phyloP scores from a whole-genome alignment of 2,797 vertebrate species.

The Halcyon chelicuti region DNA sequence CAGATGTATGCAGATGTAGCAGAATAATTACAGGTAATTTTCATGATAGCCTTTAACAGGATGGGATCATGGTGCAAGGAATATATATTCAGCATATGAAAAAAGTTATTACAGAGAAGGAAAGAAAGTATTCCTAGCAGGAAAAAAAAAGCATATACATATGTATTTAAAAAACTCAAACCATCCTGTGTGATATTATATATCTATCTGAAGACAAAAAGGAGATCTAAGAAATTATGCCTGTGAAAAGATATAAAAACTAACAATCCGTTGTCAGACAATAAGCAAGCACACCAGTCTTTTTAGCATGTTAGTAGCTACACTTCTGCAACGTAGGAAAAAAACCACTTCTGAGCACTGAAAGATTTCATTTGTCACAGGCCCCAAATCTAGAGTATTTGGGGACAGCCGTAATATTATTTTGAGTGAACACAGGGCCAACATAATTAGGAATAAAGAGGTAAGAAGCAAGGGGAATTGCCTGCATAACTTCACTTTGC shows the following conservation, averaged over 20 bases:
- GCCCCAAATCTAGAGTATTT: conserved; percentile 53
- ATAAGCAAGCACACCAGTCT: not conserved
- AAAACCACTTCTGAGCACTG: not conserved
- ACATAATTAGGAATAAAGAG: conserved; percentile 80
- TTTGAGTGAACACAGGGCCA: conserved; percentile 78
- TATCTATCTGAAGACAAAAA: not conserved
- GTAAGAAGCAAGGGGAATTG: conserved; percentile 67
- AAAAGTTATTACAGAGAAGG: not conserved
- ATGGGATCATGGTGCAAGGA: not conserved
- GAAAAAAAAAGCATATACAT: not conserved
- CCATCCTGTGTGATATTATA: not conserved
- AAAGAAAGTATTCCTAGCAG: not conserved
- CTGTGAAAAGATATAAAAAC: not conserved
- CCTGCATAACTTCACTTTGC: conserved; percentile 79
- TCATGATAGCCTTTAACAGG: not conserved
- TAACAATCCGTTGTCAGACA: not conserved
- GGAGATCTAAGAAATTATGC: not conserved
- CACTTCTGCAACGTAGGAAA: not conserved
- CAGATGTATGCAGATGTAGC: not conserved
- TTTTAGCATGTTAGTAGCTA: not conserved
- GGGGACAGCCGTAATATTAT: conserved; percentile 72
- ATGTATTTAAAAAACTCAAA: not conserved
- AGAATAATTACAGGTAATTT: not conserved
- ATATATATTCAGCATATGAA: no score
- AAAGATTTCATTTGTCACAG: conserved; percentile 71